A percentile compares a stretch with the other conserved stretches of the same genome.
Conservation (phyloP, 2,113 vertebrate species). For the rat (Rattus norvegicus) region GRCr8 NC_086019.1:18340501-18341000, state of each 20-base stretch:
- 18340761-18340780: background rate
- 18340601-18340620: background rate
- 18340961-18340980: conserved; percentile 19
- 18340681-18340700: background rate
- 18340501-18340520: background rate
- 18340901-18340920: conserved; percentile 48
- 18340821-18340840: background rate
- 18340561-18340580: background rate
- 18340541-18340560: background rate
- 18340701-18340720: accelerated
- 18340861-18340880: conserved; percentile 36
- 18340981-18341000: conserved; percentile 5
- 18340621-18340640: background rate
- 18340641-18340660: background rate
- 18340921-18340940: conserved; percentile 55
- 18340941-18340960: conserved; percentile 45
- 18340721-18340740: background rate
- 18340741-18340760: background rate
- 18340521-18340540: background rate
- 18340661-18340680: background rate
- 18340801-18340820: conserved; percentile 37
- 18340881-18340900: conserved; percentile 47
- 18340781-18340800: background rate
- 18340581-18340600: background rate
- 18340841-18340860: conserved; percentile 43